These are phyloP conservation scores for Falco naumanni DNA, from an alignment of 2,797 vertebrate species.

Conservation along the genomic window DNA sequence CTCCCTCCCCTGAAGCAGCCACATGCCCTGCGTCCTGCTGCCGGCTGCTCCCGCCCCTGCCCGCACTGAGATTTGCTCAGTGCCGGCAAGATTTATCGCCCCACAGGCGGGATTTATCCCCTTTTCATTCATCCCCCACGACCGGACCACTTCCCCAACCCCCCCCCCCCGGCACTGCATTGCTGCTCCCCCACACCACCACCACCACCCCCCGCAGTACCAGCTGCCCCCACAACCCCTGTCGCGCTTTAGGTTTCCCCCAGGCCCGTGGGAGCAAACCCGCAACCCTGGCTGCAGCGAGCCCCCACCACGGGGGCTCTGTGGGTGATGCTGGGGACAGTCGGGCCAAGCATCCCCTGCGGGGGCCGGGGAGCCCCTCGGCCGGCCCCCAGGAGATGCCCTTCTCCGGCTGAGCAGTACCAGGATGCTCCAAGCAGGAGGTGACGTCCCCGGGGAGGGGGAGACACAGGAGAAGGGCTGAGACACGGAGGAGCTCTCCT, in stretches of 20 bases:
- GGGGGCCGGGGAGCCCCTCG: not conserved
- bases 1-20: not conserved
- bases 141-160: not conserved
- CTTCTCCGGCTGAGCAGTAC: constrained; percentile 3
- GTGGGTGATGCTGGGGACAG: not conserved
- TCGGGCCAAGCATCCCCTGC: not conserved
- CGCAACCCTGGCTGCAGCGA: not conserved
- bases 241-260: not conserved
- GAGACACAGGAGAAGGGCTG: not conserved
- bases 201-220: not conserved
- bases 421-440: constrained; percentile 35
- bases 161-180: not conserved
- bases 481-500: not conserved
- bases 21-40: not conserved
- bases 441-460: not conserved
- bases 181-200: not conserved
- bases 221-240: not conserved
- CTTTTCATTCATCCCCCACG: not conserved
- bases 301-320: not conserved
- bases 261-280: not conserved
- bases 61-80: not conserved
- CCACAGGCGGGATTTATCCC: not conserved
- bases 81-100: not conserved
- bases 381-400: not conserved
- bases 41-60: not conserved